phyloP scores from a whole-genome alignment of 1,140 invertebrate species.

The Metaphire vulgaris region DNA sequence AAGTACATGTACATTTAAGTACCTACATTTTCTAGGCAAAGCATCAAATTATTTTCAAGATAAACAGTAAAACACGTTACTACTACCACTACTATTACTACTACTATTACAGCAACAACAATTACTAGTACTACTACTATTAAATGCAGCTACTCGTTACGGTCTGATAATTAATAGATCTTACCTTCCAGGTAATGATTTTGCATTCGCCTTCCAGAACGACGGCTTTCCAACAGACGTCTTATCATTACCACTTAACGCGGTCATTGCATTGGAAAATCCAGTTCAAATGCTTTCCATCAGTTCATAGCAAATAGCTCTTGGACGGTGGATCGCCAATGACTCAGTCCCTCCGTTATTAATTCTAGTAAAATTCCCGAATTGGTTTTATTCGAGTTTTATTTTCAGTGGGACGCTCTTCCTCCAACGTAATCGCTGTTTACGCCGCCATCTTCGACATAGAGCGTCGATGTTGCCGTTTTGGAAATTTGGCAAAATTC shows the following conservation, averaged over 20 bases:
- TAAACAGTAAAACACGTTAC: neutral
- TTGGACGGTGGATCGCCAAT: too few species aligned
- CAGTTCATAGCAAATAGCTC: too few species aligned
- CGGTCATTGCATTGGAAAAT: neutral
- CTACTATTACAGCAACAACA: neutral
- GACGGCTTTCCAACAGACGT: neutral
- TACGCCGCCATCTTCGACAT: too few species aligned
- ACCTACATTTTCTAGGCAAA: neutral
- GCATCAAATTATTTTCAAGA: too few species aligned
- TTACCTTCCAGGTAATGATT: neutral
- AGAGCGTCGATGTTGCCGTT: too few species aligned
- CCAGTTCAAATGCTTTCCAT: too few species aligned
- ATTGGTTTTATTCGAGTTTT: too few species aligned
- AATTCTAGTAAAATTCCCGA: too few species aligned
- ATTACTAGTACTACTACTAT: neutral
- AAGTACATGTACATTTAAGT: neutral
- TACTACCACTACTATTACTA: neutral
- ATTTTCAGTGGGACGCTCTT: too few species aligned
- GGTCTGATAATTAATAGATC: neutral
- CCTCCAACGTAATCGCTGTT: too few species aligned
- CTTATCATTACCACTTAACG: neutral
- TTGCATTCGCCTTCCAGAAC: neutral
- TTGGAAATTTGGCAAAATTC: too few species aligned
- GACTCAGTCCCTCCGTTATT: too few species aligned
- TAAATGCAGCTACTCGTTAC: neutral